Evolutionary conservation across 2,113 vertebrate genomes (phyloP).

Genomic region (Pituophis catenifer): DNA sequence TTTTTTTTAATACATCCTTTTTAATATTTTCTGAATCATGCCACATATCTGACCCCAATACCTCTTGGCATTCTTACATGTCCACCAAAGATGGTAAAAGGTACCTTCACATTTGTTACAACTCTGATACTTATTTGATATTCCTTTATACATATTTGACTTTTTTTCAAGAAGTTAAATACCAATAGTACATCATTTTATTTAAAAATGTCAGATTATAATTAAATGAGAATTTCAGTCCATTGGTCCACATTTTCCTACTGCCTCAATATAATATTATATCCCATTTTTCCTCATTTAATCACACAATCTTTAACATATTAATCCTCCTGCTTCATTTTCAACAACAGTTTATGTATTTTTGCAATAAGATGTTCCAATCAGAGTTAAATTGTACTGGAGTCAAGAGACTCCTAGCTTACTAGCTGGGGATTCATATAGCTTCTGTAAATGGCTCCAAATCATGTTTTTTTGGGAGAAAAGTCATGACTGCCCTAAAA

Average conservation of each 20-base stretch:
- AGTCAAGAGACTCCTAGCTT: background rate
- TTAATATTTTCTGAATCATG: background rate
- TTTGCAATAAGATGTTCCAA: background rate
- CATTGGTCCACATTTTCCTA: background rate
- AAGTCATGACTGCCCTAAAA: background rate
- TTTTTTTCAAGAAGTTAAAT: background rate
- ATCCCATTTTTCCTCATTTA: background rate
- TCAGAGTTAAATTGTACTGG: background rate
- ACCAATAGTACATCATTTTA: background rate
- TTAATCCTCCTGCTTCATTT: background rate
- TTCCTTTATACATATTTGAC: background rate
- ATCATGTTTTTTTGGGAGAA: background rate
- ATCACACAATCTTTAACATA: background rate
- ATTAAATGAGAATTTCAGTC: background rate
- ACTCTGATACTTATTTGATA: background rate
- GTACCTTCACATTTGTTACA: background rate
- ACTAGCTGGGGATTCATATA: background rate
- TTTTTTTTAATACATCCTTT: background rate
- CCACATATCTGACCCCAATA: background rate
- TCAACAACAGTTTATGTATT: background rate
- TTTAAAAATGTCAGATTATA: background rate
- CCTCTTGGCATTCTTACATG: background rate
- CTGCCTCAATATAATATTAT: background rate
- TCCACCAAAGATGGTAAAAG: background rate
- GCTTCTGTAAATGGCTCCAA: background rate